Evolutionary conservation across 2,113 vertebrate genomes (phyloP).

Genomic region (Eubucco bourcierii): DNA sequence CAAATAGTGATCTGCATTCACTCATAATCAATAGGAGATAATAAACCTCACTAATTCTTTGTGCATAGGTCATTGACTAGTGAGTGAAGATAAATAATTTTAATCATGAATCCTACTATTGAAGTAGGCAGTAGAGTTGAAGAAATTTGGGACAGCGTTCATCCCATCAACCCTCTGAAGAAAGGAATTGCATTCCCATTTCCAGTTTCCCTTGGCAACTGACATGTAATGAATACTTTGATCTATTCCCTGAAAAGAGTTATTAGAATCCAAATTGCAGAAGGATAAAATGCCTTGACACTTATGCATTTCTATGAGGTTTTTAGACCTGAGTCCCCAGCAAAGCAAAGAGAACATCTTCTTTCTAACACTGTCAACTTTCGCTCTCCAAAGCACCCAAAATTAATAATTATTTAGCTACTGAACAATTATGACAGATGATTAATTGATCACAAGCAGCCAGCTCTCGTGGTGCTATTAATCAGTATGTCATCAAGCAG

Average conservation of each 20-base stretch:
- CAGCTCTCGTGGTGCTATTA: slow-evolving; percentile 67
- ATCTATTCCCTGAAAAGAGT: not conserved
- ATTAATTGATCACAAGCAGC: slow-evolving; percentile 74
- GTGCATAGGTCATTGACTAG: not conserved
- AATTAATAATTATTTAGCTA: slow-evolving; percentile 78
- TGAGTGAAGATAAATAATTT: not conserved
- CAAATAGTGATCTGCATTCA: not conserved
- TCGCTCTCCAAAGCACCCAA: slow-evolving; percentile 25
- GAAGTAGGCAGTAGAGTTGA: not conserved
- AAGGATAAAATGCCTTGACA: slow-evolving; percentile 18
- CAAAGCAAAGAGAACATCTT: not conserved
- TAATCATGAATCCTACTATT: not conserved
- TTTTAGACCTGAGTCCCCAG: not conserved
- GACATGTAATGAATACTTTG: not conserved
- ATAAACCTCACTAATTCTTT: not conserved
- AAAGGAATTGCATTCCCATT: not conserved
- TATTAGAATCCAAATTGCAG: not conserved
- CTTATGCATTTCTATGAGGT: not conserved
- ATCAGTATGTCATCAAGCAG: slow-evolving; percentile 70
- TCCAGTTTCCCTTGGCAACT: not conserved
- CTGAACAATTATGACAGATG: slow-evolving; percentile 75
- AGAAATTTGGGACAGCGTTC: not conserved
- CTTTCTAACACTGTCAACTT: slow-evolving; percentile 63
- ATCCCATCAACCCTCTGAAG: not conserved
- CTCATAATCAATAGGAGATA: not conserved